Evolutionary conservation across 2,888 invertebrate genomes (phyloP).

Genomic region (Amiota communis): DNA sequence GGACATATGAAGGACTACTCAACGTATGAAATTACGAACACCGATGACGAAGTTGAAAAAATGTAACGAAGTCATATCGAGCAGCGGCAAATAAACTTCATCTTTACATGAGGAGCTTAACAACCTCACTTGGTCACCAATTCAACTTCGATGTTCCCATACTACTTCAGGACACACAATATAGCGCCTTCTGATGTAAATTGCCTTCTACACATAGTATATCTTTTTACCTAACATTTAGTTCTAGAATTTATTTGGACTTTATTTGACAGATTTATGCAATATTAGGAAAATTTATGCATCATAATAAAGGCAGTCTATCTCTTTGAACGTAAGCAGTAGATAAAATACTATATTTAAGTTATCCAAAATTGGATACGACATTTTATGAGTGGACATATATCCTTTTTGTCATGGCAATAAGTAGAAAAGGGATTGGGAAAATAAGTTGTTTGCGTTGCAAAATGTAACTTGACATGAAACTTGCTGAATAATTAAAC

Average conservation of each 20-base stretch:
- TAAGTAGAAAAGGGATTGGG: conserved; percentile 4
- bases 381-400: conserved; percentile 12
- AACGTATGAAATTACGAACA: not conserved
- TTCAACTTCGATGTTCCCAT: not conserved
- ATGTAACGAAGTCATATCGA: not conserved
- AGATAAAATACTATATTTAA: not conserved
- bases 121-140: not conserved
- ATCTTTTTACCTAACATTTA: conserved; percentile 39
- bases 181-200: not conserved
- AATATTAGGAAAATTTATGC: conserved; percentile 60
- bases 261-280: conserved; percentile 59
- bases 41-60: not conserved
- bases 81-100: conserved; percentile 6
- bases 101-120: not conserved
- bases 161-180: not conserved
- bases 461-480: conserved; percentile 40
- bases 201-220: not conserved
- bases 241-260: conserved; percentile 52
- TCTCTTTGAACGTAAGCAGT: not conserved
- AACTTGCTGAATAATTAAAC: conserved; percentile 28
- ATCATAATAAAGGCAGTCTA: conserved; percentile 44
- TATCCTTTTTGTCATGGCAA: conserved; percentile 8
- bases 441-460: conserved; percentile 35
- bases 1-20: conserved; percentile 8
- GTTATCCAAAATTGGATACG: conserved; percentile 21